Evolutionary conservation across 2,888 invertebrate genomes (phyloP).

Genomic region (Thysanoteuthis rhombus): DNA sequence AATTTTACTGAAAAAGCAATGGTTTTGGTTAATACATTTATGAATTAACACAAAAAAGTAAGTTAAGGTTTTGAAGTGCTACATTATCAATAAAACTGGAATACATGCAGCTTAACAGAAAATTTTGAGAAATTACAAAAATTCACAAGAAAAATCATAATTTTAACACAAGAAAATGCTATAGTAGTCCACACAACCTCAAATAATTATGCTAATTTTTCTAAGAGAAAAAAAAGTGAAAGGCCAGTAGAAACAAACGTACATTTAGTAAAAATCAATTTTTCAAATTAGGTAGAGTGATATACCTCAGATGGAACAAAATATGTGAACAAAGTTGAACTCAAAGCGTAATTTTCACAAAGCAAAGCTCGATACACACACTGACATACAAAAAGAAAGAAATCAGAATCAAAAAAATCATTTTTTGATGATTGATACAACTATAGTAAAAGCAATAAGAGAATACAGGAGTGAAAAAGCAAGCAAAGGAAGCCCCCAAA

Average conservation of each 20-base stretch:
- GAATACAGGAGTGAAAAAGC: background rate
- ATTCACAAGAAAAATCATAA: background rate
- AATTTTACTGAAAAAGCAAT: background rate
- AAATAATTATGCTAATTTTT: background rate
- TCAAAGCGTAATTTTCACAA: background rate
- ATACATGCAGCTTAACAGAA: background rate
- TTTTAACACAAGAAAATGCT: too few species aligned
- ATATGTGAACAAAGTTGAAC: background rate
- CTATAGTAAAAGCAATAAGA: too few species aligned
- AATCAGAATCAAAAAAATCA: background rate
- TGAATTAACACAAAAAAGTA: background rate
- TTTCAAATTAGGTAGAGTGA: background rate
- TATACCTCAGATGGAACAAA: background rate
- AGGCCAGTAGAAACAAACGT: too few species aligned
- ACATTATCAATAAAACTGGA: background rate
- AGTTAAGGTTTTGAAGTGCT: background rate
- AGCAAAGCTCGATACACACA: slow-evolving; percentile 15
- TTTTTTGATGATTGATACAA: too few species aligned
- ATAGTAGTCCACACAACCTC: background rate
- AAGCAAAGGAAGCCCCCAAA: background rate
- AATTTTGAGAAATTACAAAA: background rate
- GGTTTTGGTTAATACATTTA: background rate
- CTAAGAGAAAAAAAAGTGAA: background rate
- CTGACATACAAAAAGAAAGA: background rate
- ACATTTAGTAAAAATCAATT: too few species aligned